These are phyloP conservation scores for Ellobium chinense DNA, from an alignment of 2,888 invertebrate genomes.

Conservation along the genomic window DNA sequence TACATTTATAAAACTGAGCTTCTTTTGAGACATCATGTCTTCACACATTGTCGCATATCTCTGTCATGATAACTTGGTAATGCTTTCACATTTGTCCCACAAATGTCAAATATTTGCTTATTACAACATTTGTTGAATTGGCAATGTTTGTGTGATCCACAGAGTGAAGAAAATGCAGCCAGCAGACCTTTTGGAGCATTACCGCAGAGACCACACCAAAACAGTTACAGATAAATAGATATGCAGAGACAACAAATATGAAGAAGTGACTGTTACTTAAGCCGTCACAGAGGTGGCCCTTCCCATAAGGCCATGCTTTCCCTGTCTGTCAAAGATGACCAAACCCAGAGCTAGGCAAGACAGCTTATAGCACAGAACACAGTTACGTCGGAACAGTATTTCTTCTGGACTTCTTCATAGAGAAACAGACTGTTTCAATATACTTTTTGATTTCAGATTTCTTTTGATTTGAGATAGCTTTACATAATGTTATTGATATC, in stretches of 20 bases:
- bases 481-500: too few species aligned
- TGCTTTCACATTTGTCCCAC: too few species aligned
- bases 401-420: neutral
- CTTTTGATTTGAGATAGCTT: neutral
- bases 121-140: neutral
- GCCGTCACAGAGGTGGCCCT: neutral
- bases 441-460: neutral
- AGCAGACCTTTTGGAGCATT: conserved; percentile 11
- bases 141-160: neutral
- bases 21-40: too few species aligned
- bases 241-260: neutral
- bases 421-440: neutral
- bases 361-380: neutral
- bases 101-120: too few species aligned
- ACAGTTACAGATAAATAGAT: neutral
- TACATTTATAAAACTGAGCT: too few species aligned
- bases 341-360: neutral
- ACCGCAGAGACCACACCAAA: conserved; percentile 3
- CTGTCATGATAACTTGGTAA: too few species aligned
- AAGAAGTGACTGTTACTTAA: neutral
- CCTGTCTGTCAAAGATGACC: neutral
- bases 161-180: conserved; percentile 12
- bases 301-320: neutral
- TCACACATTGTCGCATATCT: too few species aligned
- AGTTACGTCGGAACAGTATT: neutral